Conservation (phyloP, 2,888 invertebrate genomes). For the Achlya flavicornis region DNA sequence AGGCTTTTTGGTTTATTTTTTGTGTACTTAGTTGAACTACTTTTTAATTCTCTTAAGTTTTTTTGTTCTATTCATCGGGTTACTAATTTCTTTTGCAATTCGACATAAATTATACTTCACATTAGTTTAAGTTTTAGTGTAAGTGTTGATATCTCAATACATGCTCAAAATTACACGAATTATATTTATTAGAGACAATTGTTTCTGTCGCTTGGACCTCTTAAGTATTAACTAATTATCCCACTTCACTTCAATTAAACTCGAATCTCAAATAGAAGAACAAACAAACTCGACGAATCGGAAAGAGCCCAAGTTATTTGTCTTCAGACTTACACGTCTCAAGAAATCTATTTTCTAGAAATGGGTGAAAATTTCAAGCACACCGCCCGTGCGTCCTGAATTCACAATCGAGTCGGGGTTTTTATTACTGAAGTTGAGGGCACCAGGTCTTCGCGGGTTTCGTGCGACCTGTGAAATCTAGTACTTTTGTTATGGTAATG, state of each 20-base stretch:
- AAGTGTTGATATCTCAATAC: too few relatives aligned
- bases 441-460: slow-evolving; percentile 24
- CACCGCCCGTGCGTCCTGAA: slow-evolving; percentile 52
- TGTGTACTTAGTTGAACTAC: too few relatives aligned
- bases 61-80: too few relatives aligned
- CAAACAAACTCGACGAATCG: slow-evolving; percentile 1
- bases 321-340: slow-evolving; percentile 33
- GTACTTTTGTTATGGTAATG: slow-evolving; percentile 9
- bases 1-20: not conserved
- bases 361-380: slow-evolving; percentile 64
- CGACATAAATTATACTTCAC: too few relatives aligned
- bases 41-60: too few relatives aligned
- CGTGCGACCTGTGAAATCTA: slow-evolving; percentile 30
- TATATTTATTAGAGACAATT: not conserved
- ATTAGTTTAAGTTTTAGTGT: too few relatives aligned
- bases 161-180: not conserved
- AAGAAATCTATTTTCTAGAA: slow-evolving; percentile 61
- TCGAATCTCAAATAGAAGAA: slow-evolving; percentile 1
- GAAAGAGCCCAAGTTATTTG: slow-evolving; percentile 36
- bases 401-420: slow-evolving; percentile 49
- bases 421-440: slow-evolving; percentile 44
- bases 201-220: not conserved
- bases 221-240: not conserved
- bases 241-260: slow-evolving; percentile 14
- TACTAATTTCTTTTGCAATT: too few relatives aligned